A percentile compares a stretch with the other conserved stretches of the same genome.
Evolutionary conservation across 2,113 vertebrate genomes (phyloP).

Genomic region (Chionis minor): DNA sequence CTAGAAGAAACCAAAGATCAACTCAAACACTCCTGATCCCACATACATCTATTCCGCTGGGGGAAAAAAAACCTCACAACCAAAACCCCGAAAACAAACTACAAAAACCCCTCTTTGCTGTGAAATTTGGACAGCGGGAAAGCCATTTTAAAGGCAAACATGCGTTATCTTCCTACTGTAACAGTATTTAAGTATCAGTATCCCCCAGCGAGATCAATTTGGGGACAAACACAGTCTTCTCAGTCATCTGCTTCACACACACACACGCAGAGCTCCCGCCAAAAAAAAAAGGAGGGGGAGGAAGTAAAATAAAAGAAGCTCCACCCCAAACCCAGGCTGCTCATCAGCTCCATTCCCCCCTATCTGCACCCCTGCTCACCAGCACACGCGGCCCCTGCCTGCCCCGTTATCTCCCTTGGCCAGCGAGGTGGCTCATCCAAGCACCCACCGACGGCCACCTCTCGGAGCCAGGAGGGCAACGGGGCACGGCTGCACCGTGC

Average conservation of each 20-base stretch:
- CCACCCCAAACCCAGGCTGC: background rate
- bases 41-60: too few relatives aligned
- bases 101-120: background rate
- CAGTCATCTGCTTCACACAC: background rate
- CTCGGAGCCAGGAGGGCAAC: background rate
- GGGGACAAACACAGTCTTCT: background rate
- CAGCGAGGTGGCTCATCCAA: background rate
- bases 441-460: rapidly evolving
- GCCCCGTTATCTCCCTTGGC: background rate
- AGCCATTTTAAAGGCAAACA: background rate
- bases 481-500: background rate
- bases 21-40: background rate
- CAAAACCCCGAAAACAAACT: background rate
- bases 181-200: background rate
- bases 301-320: background rate
- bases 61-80: background rate
- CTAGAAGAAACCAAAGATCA: background rate
- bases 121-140: background rate
- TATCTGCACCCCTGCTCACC: background rate
- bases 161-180: background rate
- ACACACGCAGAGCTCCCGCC: rapidly evolving
- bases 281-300: background rate
- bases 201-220: background rate
- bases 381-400: background rate
- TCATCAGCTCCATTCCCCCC: rapidly evolving